Base-by-base conservation (phyloP, 2,113 vertebrate genomes). In the Gambusia holbrooki region DNA sequence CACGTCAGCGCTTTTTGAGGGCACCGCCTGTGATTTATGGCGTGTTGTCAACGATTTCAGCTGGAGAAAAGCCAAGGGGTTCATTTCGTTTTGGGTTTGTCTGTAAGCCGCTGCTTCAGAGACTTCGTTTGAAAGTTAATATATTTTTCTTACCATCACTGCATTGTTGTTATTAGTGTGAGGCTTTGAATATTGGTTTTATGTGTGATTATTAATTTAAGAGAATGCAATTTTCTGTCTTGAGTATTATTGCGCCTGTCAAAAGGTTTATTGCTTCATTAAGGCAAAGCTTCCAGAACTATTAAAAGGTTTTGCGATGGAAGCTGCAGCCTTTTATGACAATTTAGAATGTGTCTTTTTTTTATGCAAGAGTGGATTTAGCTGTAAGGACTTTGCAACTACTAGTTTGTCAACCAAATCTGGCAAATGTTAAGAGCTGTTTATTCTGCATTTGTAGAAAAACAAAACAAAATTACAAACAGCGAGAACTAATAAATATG, bases 1-100 rank as follows among this genome's bases (percentile, higher is more conserved):
- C 29, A 69, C 37, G 84, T 89, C 83, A 85, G 86, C 82, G 82
- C 74, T 82, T 80, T 84, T 80, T 87, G 58, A 73, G 63, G 71
- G 65, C 71, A 70, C 67, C 13, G 66, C 69, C 63, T 40, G 61
- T 91, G 84, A 86, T 92, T 89, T 83, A 84, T 78, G 29, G 78
- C 66, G 82, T 87, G 86, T 86, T 79, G 78, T 85, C 75, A 85
- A n/a, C 84, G 73, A 84, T 79, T 87, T 83, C 13, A 78, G 51
- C 79, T 73, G 77, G 70, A 80, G 60, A 69, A 66, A 61, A 68
- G 66, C 73, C 77, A 77, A 78, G 86, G 76, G 77, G 74, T 75
- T 77, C 71, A 82, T 76, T 84, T 30, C 51, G 29, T 71, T 79
- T 87, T 76, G 54, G 69, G 45, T 85, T 79, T 62, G 63, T 75